Evolutionary conservation across 2,888 invertebrate species (phyloP).

Genomic region (Ochropleura plecta): DNA sequence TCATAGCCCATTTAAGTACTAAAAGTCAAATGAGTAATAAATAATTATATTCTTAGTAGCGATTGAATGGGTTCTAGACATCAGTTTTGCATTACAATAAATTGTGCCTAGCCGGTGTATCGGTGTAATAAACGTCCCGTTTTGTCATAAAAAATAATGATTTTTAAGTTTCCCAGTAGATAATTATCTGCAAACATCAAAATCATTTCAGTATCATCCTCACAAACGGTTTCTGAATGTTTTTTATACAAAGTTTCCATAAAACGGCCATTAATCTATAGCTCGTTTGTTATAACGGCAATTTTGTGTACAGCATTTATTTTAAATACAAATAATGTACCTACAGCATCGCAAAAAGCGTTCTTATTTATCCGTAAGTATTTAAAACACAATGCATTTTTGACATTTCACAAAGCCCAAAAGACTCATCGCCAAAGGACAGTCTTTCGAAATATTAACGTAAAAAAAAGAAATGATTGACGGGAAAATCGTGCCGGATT

Average conservation of each 20-base stretch:
- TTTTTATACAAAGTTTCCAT: not conserved
- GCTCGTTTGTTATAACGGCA: not conserved
- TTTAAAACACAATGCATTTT: constrained; percentile 43
- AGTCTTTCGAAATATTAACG: constrained; percentile 49
- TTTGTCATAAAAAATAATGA: not conserved
- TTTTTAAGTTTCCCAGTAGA: not conserved
- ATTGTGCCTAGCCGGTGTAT: not conserved
- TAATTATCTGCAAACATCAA: not conserved
- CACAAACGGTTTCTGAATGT: not conserved
- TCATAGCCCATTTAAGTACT: constrained; percentile 9
- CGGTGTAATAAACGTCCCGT: not conserved
- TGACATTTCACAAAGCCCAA: constrained; percentile 42
- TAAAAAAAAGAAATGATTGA: constrained; percentile 64
- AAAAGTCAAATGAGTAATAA: constrained; percentile 27
- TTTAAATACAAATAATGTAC: constrained; percentile 7
- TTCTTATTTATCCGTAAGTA: constrained; percentile 21
- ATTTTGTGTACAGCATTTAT: not conserved
- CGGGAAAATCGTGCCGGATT: constrained; percentile 66
- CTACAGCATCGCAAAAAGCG: not conserved
- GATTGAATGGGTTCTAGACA: constrained; percentile 21
- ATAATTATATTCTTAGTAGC: constrained; percentile 27
- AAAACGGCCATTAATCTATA: not conserved
- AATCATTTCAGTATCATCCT: not conserved
- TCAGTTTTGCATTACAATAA: constrained; percentile 27
- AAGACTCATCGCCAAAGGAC: constrained; percentile 54